Percentiles rank a stretch among this genome's conserved stretches.
Evolutionary conservation across 37 sponge, comb jelly and placozoan genomes (phyloP).

Genomic region (Crambe crambe): DNA sequence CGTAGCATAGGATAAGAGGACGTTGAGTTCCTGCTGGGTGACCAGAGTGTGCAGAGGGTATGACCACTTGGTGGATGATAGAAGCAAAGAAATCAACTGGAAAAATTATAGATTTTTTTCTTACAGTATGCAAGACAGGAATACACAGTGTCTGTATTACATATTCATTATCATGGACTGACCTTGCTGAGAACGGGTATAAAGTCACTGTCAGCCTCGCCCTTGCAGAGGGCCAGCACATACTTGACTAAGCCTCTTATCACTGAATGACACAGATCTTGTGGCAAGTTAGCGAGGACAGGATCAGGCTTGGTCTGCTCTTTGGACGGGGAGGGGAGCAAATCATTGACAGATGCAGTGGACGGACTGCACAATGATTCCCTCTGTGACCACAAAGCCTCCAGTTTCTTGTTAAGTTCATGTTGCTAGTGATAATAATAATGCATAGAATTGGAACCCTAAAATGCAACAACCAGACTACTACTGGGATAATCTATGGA

Average conservation of each 20-base stretch:
- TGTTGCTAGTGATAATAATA: too few species aligned
- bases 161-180: conserved; percentile 1
- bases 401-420: too few species aligned
- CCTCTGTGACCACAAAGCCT: too few species aligned
- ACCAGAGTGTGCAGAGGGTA: conserved; percentile 25
- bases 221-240: neutral
- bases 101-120: neutral
- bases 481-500: too few species aligned
- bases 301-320: conserved; percentile 1
- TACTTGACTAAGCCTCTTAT: conserved; percentile 27
- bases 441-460: too few species aligned
- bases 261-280: conserved; percentile 20
- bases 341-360: too few species aligned
- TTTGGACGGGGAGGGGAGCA: neutral
- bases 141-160: too few species aligned
- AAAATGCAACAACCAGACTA: too few species aligned
- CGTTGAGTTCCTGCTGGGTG: conserved; percentile 22
- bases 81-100: conserved; percentile 1
- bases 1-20: conserved; percentile 23
- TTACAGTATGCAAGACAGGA: neutral
- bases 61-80: neutral
- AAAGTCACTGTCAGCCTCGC: neutral
- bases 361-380: too few species aligned
- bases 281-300: neutral
- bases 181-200: conserved; percentile 49